Percentiles rank a stretch among this genome's conserved stretches.
phyloP scores from a whole-genome alignment of 2,888 invertebrate species.

The Pristionchus exspectatus region DNA sequence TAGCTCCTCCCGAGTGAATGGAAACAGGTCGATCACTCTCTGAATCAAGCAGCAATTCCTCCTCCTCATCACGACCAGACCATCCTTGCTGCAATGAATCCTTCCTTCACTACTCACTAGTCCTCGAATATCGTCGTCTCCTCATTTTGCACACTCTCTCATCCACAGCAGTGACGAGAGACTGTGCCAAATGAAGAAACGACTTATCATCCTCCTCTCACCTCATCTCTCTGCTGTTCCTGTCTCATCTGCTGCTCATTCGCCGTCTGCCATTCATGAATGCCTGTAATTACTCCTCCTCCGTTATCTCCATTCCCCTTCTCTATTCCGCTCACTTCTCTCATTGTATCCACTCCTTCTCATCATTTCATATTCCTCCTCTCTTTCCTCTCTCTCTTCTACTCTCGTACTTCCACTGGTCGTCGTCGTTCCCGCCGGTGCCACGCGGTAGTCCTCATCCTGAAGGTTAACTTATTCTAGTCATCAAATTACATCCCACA shows the following conservation, averaged over 20 bases:
- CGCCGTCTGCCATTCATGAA: constrained; percentile 43
- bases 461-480: neutral
- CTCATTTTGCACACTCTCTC: neutral
- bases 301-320: no score
- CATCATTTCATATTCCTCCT: neutral
- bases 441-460: neutral
- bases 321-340: constrained; percentile 30
- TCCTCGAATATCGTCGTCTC: no score
- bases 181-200: neutral
- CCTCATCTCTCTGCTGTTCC: neutral
- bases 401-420: constrained; percentile 15
- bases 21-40: constrained; percentile 30
- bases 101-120: neutral
- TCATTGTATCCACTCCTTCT: constrained; percentile 36
- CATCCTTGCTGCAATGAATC: neutral
- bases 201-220: neutral
- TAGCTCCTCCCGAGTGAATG: neutral
- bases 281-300: neutral
- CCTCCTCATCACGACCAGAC: neutral
- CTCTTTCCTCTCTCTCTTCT: neutral
- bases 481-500: no score
- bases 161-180: no score
- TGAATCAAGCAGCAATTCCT: constrained; percentile 8
- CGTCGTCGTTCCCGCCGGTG: neutral
- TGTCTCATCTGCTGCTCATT: constrained; percentile 24